Conservation (phyloP, 2,113 vertebrate species). For the Prolemur simus region DNA sequence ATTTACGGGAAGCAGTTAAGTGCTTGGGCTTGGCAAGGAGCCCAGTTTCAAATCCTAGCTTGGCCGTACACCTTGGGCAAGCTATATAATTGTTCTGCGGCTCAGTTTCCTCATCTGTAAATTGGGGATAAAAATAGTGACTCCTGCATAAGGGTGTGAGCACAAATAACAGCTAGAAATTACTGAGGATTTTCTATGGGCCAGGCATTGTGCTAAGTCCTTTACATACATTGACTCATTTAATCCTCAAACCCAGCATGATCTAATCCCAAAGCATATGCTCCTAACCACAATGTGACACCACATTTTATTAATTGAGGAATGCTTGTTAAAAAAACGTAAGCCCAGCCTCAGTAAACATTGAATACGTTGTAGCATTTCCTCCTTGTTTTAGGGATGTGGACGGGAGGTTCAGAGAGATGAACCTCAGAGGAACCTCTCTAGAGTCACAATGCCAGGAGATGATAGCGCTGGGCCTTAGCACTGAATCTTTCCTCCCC, state of each 20-base stretch:
- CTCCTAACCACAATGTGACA: background rate
- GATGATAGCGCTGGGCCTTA: background rate
- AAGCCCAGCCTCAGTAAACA: background rate
- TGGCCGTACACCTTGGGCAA: background rate
- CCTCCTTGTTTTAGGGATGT: background rate
- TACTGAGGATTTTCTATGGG: background rate
- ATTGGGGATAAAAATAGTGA: background rate
- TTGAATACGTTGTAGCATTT: background rate
- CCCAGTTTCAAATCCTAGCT: background rate
- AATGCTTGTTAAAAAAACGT: background rate
- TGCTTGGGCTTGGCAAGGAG: background rate
- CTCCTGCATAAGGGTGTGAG: background rate
- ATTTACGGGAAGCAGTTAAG: background rate
- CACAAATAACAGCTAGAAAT: background rate
- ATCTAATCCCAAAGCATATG: slow-evolving; percentile 11
- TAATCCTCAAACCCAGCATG: slow-evolving; percentile 12
- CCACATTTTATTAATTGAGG: background rate
- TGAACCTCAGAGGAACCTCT: background rate
- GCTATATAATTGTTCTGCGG: background rate
- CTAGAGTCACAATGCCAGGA: background rate
- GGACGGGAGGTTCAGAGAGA: background rate
- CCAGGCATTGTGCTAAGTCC: slow-evolving; percentile 5
- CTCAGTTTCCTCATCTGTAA: background rate
- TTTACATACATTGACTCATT: slow-evolving; percentile 33
- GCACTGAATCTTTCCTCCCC: background rate